Evolutionary conservation across 2,888 invertebrate genomes (phyloP).

Genomic region (Itoplectis maculator): DNA sequence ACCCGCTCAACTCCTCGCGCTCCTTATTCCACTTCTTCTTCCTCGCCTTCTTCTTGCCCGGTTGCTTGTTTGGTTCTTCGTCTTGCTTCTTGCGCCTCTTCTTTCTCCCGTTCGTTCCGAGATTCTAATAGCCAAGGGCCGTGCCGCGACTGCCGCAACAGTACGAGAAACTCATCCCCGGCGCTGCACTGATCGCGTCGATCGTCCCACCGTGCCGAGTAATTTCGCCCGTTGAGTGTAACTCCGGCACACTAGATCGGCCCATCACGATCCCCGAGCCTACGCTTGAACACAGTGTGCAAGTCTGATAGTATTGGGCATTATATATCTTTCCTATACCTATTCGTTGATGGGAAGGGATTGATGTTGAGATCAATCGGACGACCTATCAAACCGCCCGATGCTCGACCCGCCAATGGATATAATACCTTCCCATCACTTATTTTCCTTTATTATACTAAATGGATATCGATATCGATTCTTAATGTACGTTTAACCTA

Average conservation of each 20-base stretch:
- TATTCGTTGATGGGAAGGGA: slow-evolving; percentile 59
- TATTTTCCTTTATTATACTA: slow-evolving; percentile 56
- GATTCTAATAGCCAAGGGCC: slow-evolving; percentile 56
- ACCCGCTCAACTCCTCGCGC: slow-evolving; percentile 68
- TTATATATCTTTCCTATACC: slow-evolving; percentile 41
- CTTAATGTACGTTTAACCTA: slow-evolving; percentile 35
- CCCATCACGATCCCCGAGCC: slow-evolving; percentile 58
- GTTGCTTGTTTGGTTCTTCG: slow-evolving; percentile 64
- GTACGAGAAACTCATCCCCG: slow-evolving; percentile 57
- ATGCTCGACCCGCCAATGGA: slow-evolving; percentile 49
- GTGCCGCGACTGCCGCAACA: slow-evolving; percentile 37
- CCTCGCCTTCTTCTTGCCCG: slow-evolving; percentile 36
- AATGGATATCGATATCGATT: slow-evolving; percentile 47
- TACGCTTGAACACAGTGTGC: slow-evolving; percentile 40
- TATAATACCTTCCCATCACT: slow-evolving; percentile 50
- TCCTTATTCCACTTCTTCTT: slow-evolving; percentile 62
- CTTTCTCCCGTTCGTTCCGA: slow-evolving; percentile 53
- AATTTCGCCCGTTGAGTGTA: slow-evolving; percentile 60
- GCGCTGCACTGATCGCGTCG: slow-evolving; percentile 38
- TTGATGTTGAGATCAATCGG: slow-evolving; percentile 56
- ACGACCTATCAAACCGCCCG: slow-evolving; percentile 56
- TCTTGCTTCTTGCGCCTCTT: slow-evolving; percentile 53
- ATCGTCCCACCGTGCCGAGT: slow-evolving; percentile 58
- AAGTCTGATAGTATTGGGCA: slow-evolving; percentile 53
- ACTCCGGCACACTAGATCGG: slow-evolving; percentile 63